Percentiles rank a stretch among this genome's conserved stretches.
phyloP scores from a whole-genome alignment of 1,140 invertebrate species.

The Helicoverpa armigera region DNA sequence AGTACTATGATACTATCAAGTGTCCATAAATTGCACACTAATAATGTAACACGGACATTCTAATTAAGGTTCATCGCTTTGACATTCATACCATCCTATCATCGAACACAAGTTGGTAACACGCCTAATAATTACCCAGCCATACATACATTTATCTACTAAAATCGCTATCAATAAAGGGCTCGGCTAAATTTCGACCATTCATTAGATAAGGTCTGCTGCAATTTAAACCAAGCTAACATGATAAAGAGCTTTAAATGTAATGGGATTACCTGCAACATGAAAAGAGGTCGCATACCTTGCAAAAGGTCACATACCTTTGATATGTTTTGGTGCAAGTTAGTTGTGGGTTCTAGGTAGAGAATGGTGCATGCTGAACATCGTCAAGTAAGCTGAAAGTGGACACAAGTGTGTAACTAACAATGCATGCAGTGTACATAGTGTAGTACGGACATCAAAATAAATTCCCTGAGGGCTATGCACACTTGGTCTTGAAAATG shows the following conservation, averaged over 20 bases:
- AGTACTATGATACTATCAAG: slow-evolving; percentile 66
- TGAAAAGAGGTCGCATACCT: slow-evolving; percentile 67
- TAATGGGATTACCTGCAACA: slow-evolving; percentile 70
- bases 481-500: slow-evolving; percentile 87
- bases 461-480: slow-evolving; percentile 78
- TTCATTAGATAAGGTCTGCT: slow-evolving; percentile 81
- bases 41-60: slow-evolving; percentile 85
- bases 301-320: slow-evolving; percentile 70
- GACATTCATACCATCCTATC: slow-evolving; percentile 85
- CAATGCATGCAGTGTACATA: slow-evolving; percentile 86
- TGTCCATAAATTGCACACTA: slow-evolving; percentile 80
- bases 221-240: slow-evolving; percentile 80
- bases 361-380: slow-evolving; percentile 84
- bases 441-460: slow-evolving; percentile 75
- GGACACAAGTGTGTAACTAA: slow-evolving; percentile 85
- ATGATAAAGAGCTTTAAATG: slow-evolving; percentile 75
- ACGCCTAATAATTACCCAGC: slow-evolving; percentile 79
- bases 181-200: slow-evolving; percentile 76
- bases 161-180: slow-evolving; percentile 83
- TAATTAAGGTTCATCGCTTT: slow-evolving; percentile 86
- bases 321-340: slow-evolving; percentile 82
- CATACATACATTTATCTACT: slow-evolving; percentile 75
- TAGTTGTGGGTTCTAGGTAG: slow-evolving; percentile 85
- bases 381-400: slow-evolving; percentile 82
- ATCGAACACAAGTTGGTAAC: slow-evolving; percentile 81